A percentile compares a stretch with the other conserved stretches of the same genome.
Conservation (phyloP, 2,113 vertebrate genomes). For the Channa argus region DNA sequence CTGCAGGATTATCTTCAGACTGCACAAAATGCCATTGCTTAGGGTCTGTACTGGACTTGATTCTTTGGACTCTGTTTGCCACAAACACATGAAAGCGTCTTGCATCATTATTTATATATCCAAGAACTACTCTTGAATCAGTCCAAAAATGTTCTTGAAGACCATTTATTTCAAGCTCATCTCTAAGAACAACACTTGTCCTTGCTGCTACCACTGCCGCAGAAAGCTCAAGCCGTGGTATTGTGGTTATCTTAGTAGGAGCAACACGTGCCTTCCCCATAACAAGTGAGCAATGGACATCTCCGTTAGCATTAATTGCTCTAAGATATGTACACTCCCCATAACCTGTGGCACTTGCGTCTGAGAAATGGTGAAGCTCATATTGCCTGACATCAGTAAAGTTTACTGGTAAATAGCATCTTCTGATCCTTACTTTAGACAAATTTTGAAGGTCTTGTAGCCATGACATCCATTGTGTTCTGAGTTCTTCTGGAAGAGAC, state of each 20-base stretch:
- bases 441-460: no score
- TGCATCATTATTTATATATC: background rate
- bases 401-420: no score
- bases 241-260: constrained; percentile 15
- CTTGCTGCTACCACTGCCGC: constrained; percentile 14
- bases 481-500: no score
- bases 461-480: no score
- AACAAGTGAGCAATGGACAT: background rate
- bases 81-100: no score
- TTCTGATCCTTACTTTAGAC: no score
- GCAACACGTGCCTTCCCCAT: background rate
- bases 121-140: background rate
- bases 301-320: background rate
- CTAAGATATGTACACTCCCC: background rate
- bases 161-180: background rate
- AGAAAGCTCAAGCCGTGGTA: constrained; percentile 17
- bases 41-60: no score
- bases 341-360: constrained; percentile 1
- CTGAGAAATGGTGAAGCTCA: no score
- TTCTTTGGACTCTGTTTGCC: no score
- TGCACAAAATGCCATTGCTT: no score
- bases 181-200: background rate
- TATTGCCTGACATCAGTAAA: no score
- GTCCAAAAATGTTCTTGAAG: constrained; percentile 10
- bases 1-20: no score